Percentiles rank a stretch among this genome's conserved stretches.
These are phyloP conservation scores for Achroia grisella DNA, from an alignment of 1,140 invertebrate genomes.

Conservation along the genomic window DNA sequence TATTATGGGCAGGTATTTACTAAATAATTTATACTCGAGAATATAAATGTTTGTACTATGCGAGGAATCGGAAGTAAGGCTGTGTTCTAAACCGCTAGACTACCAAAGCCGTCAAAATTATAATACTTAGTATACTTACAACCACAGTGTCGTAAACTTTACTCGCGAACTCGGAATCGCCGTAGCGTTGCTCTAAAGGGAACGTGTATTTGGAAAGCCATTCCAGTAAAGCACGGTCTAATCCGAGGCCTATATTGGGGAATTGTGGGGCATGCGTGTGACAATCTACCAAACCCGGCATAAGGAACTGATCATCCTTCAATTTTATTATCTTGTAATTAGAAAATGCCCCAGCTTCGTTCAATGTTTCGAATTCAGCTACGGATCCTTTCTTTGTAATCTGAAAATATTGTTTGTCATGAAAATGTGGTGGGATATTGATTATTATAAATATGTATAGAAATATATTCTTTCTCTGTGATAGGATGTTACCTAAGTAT, in stretches of 20 bases:
- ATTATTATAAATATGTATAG: too few species aligned
- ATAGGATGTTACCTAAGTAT: too few species aligned
- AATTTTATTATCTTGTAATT: constrained; percentile 50
- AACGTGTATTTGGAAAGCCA: constrained; percentile 93
- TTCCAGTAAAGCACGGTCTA: constrained; percentile 85
- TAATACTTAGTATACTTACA: constrained; percentile 80
- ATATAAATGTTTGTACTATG: too few species aligned
- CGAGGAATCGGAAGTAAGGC: too few species aligned
- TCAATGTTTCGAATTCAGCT: constrained; percentile 26
- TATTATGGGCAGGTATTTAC: too few species aligned
- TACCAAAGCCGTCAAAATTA: too few species aligned
- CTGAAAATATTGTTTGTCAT: constrained; percentile 14
- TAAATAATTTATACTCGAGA: too few species aligned
- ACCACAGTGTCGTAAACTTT: constrained; percentile 85
- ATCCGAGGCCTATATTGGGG: constrained; percentile 86
- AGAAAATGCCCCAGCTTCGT: constrained; percentile 18
- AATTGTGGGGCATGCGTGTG: constrained; percentile 94
- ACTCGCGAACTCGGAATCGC: constrained; percentile 80
- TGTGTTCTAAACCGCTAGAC: too few species aligned
- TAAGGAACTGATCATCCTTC: constrained; percentile 79
- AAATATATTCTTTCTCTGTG: too few species aligned
- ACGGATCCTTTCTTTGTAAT: constrained; percentile 38
- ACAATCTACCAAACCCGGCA: constrained; percentile 91
- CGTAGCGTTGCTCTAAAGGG: constrained; percentile 85
- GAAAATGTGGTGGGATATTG: too few species aligned